Base-by-base conservation (phyloP, 2,888 invertebrate genomes). In the Drosophila subsilvestris region DNA sequence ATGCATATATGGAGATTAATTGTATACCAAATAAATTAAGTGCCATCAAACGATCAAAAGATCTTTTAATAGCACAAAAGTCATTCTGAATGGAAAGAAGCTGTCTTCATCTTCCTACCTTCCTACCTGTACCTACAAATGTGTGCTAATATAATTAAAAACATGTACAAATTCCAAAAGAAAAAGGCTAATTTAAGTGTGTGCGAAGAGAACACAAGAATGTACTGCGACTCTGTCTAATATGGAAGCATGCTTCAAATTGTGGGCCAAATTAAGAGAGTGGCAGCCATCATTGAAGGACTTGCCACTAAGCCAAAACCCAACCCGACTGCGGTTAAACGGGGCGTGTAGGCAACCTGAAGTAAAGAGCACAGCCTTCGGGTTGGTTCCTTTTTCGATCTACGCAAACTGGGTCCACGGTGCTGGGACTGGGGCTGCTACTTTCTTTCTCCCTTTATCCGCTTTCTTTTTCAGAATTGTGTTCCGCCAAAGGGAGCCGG, bases 381-480 rank as follows among this genome's bases (percentile, higher is more conserved):
- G 7, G 7, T 37, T 37, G 37, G 32, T 5, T 12, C 32, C 32
- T 32, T 32, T 27, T 32, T 32, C 12, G 32, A 32, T 32, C 32
- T 32, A 12, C 32, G 12, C 12, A 1, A 32, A 32, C 32, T 12
- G 10, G 14, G 37, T 37, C 37, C 14, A n/a, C 27, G 27, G 25
- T 5, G 6, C 25, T 20, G 20, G 25, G 25, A 6, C 8, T n/a
- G 37, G 14, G 7, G 37, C 37, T 37, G 37, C 25, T 22, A 42
- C 58, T 42, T 50, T 14, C 63, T 37, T 29, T 42, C n/a, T 7
- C 17, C 29, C 29, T 37, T 54, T 17, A 17, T 54, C 20, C 22
- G 22, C 29, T 32, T 48, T 65, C 47, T 48, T 53, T 48, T 47
- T 7, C 22, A 7, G 62, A 10, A 10, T 32, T 25, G 25, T 12